Base-by-base conservation (phyloP, 2,888 invertebrate species). In the Plebejus argus region DNA sequence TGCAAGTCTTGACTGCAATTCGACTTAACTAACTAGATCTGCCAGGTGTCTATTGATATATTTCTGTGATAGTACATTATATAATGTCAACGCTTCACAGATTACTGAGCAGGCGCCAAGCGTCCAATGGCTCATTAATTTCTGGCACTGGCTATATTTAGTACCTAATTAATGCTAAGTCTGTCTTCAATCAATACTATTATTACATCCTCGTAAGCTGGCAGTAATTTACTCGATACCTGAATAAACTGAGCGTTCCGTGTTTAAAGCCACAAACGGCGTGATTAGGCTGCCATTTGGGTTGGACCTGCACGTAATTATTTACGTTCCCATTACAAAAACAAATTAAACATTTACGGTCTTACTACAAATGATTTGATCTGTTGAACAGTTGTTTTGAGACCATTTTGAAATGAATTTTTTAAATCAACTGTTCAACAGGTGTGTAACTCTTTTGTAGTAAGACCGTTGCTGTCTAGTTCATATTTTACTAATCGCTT, bases 311-410 rank as follows among this genome's bases (percentile, higher is more conserved):
- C n/a, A 49, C 39, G 20, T 72, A 72, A 72, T 72, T 72, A 72
- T 72, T 72, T 72, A 72, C 20, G 20, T 72, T 72, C 72, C 35
- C 10, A 39, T 39, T 39, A 66, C 66, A 33, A 66, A 66, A 66
- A 66, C 66, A 39, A 39, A 70, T 70, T 33, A 70, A 70, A 70
- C 58, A 58, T 58, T 58, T 8, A 8, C 18, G 28, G 28, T 28
- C 28, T 28, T 28, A 28, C 28, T 28, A 28, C n/a, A n/a, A n/a
- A n/a, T n/a, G n/a, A n/a, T n/a, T n/a, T n/a, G n/a, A n/a, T n/a
- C n/a, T n/a, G n/a, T n/a, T n/a, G n/a, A n/a, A n/a, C n/a, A n/a
- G n/a, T n/a, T n/a, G n/a, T n/a, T n/a, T n/a, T n/a, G 28, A 28
- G 1, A 28, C 28, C 28, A 28, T 28, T 28, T 28, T 28, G 28